These are phyloP conservation scores for Plutomurus gul DNA, from an alignment of 1,140 invertebrate species.

Conservation along the genomic window DNA sequence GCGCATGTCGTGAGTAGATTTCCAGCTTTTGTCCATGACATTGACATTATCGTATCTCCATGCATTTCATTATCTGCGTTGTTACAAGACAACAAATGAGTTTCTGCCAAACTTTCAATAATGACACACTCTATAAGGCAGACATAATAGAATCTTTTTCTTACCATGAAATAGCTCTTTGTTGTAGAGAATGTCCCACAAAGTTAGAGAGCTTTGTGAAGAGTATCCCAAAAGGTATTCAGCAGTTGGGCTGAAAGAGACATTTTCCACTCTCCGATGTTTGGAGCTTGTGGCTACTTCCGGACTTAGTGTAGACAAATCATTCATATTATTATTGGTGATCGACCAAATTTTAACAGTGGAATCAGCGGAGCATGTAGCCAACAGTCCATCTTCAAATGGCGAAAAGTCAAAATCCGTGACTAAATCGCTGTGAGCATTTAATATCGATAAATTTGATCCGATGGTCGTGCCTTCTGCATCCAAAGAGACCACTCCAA, in stretches of 20 bases:
- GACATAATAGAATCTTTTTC: neutral
- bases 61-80: slow-evolving; percentile 73
- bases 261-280: slow-evolving; percentile 80
- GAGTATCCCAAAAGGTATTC: slow-evolving; percentile 81
- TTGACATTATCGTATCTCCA: slow-evolving; percentile 79
- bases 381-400: slow-evolving; percentile 87
- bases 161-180: slow-evolving; percentile 70
- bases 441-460: slow-evolving; percentile 41
- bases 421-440: slow-evolving; percentile 78
- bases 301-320: slow-evolving; percentile 46
- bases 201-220: slow-evolving; percentile 76
- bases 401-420: slow-evolving; percentile 95
- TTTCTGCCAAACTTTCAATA: neutral
- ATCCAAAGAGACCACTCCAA: slow-evolving; percentile 45
- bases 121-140: neutral
- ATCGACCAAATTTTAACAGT: slow-evolving; percentile 62
- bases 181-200: slow-evolving; percentile 84
- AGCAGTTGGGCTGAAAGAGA: slow-evolving; percentile 84
- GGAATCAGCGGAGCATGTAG: slow-evolving; percentile 89
- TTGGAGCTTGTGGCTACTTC: slow-evolving; percentile 80
- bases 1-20: slow-evolving; percentile 72
- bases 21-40: slow-evolving; percentile 83
- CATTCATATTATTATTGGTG: slow-evolving; percentile 33
- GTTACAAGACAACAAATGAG: neutral
- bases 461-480: slow-evolving; percentile 11